These are phyloP conservation scores for Hippoglossus hippoglossus DNA, from an alignment of 2,797 vertebrate genomes.

Conservation along the genomic window DNA sequence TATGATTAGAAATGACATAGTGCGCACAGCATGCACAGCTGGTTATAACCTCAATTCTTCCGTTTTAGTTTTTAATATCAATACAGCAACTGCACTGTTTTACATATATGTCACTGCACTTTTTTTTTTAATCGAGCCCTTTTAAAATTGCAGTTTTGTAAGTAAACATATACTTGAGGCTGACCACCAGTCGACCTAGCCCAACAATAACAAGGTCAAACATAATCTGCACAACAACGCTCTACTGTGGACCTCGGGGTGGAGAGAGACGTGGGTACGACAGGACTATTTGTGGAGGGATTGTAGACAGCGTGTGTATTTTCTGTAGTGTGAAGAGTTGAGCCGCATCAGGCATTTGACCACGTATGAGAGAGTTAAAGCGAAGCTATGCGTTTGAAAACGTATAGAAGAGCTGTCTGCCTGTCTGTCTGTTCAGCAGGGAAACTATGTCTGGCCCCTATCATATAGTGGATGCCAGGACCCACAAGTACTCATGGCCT, in stretches of 20 bases:
- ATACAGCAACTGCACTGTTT: no score
- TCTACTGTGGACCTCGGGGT: slow-evolving; percentile 37
- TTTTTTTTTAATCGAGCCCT: no score
- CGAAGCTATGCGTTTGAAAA: slow-evolving; percentile 55
- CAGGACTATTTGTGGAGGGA: slow-evolving; percentile 69
- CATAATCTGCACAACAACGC: slow-evolving; percentile 61
- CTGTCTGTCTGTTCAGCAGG: slow-evolving; percentile 24
- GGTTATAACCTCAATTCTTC: neutral
- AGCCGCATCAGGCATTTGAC: slow-evolving; percentile 39
- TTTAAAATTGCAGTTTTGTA: neutral
- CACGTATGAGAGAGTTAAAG: slow-evolving; percentile 36
- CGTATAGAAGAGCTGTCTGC: slow-evolving; percentile 51
- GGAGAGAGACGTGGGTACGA: slow-evolving; percentile 55
- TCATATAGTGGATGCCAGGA: slow-evolving; percentile 31
- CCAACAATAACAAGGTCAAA: slow-evolving; percentile 54
- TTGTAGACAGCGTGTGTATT: slow-evolving; percentile 52
- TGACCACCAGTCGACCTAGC: neutral
- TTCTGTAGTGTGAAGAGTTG: slow-evolving; percentile 59
- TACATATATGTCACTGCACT: neutral
- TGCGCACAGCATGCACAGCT: slow-evolving; percentile 14
- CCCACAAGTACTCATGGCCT: slow-evolving; percentile 11
- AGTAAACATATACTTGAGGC: neutral
- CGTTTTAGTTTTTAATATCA: no score
- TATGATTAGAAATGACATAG: slow-evolving; percentile 43
- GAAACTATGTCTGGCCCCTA: slow-evolving; percentile 31